phyloP scores from a whole-genome alignment of 2,113 vertebrate species.

The Grantiella picta region DNA sequence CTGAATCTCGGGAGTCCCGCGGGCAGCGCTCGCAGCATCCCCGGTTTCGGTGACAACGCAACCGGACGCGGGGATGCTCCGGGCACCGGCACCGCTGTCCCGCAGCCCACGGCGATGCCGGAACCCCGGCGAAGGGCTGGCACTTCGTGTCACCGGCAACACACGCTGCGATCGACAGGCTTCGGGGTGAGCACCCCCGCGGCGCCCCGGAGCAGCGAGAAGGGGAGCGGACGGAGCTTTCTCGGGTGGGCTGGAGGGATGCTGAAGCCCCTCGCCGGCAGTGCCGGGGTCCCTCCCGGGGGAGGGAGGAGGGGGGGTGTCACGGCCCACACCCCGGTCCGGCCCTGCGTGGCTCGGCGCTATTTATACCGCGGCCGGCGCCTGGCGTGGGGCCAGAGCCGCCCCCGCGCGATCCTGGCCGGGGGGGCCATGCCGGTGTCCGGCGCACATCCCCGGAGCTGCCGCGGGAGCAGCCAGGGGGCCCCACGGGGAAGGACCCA shows the following conservation, averaged over 20 bases:
- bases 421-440: neutral
- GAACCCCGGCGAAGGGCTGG: neutral
- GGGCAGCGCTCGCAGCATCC: neutral
- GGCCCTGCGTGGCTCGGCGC: neutral
- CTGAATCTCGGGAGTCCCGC: neutral
- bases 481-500: neutral
- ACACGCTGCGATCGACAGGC: neutral
- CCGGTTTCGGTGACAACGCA: neutral
- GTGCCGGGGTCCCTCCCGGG: neutral
- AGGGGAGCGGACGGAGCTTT: no score
- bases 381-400: neutral
- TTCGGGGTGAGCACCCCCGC: neutral
- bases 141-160: neutral
- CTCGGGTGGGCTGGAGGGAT: no score
- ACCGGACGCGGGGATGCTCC: neutral
- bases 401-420: neutral
- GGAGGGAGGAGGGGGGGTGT: neutral
- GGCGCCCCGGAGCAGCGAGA: neutral
- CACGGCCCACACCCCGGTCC: neutral
- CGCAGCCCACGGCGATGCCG: neutral
- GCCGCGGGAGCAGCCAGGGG: no score
- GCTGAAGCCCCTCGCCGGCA: neutral
- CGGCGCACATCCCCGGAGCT: neutral
- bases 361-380: constrained; percentile 22
- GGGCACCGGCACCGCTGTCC: neutral